Evolutionary conservation across 1,140 invertebrate genomes (phyloP).

Genomic region (Drosophila kikkawai): DNA sequence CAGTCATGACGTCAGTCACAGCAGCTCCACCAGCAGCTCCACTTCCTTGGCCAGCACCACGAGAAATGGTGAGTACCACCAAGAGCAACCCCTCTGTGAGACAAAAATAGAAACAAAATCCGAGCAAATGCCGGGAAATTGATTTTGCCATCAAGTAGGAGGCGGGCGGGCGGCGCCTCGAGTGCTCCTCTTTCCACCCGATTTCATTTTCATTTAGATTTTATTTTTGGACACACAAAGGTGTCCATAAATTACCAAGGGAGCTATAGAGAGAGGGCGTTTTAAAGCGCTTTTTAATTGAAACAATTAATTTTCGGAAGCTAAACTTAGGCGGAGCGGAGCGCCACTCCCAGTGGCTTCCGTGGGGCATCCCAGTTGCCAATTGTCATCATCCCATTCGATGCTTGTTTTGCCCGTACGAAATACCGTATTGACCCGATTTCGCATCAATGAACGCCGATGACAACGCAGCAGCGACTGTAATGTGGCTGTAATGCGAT

Average conservation of each 20-base stretch:
- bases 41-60: constrained; percentile 65
- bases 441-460: constrained; percentile 64
- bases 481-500: constrained; percentile 60
- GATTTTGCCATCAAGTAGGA: constrained; percentile 49
- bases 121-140: constrained; percentile 59
- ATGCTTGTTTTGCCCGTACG: constrained; percentile 20
- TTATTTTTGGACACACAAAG: constrained; percentile 29
- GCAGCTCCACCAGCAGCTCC: constrained; percentile 41
- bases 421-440: constrained; percentile 81
- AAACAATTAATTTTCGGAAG: constrained; percentile 44
- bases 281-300: constrained; percentile 45
- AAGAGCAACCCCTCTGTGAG: background rate
- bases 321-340: constrained; percentile 30
- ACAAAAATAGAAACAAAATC: constrained; percentile 51
- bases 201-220: constrained; percentile 12
- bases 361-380: constrained; percentile 42
- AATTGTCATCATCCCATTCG: constrained; percentile 59
- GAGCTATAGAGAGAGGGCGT: background rate
- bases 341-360: constrained; percentile 28
- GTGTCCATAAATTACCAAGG: constrained; percentile 40
- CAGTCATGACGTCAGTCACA: constrained; percentile 37
- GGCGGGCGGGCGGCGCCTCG: constrained; percentile 18
- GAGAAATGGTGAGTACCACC: constrained; percentile 72
- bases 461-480: constrained; percentile 5
- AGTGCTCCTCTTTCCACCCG: constrained; percentile 22